phyloP scores from a whole-genome alignment of 1,140 invertebrate genomes.

The Pararge aegeria region DNA sequence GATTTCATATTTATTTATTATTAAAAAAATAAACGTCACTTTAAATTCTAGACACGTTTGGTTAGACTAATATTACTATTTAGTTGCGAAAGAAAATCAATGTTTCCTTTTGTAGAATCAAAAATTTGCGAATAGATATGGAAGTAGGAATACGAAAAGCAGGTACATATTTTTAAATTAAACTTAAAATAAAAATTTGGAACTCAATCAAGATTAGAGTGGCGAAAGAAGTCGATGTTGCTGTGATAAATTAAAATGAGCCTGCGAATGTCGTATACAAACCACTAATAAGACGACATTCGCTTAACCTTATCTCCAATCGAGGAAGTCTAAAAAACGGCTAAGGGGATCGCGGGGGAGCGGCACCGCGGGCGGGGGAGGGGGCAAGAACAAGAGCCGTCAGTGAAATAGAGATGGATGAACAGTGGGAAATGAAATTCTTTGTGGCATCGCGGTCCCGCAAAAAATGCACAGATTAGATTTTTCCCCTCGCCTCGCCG shows the following conservation, averaged over 20 bases:
- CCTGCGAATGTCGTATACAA: constrained; percentile 60
- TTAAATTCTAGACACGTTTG: not conserved
- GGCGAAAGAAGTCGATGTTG: constrained; percentile 15
- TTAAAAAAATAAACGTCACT: not conserved
- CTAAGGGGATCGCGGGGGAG: constrained; percentile 40
- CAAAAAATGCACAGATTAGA: constrained; percentile 82
- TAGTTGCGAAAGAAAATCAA: too few relatives aligned
- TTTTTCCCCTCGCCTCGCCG: constrained; percentile 76
- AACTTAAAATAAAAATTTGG: constrained; percentile 5
- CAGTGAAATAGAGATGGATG: constrained; percentile 80
- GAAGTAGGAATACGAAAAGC: not conserved
- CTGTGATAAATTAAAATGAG: constrained; percentile 32
- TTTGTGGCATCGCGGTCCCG: constrained; percentile 80
- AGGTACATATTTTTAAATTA: not conserved
- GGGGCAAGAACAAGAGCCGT: constrained; percentile 75
- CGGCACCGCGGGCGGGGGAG: constrained; percentile 34
- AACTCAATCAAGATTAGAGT: constrained; percentile 26
- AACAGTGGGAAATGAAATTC: constrained; percentile 81
- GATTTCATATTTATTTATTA: too few relatives aligned
- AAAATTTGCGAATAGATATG: too few relatives aligned
- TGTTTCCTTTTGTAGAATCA: too few relatives aligned
- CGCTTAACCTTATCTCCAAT: constrained; percentile 77
- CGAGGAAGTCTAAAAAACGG: constrained; percentile 76
- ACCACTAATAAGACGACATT: constrained; percentile 71
- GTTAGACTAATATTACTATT: too few relatives aligned